A percentile compares a stretch with the other conserved stretches of the same genome.
Evolutionary conservation across 2,113 vertebrate species (phyloP).

Genomic region (Mystacornis crossleyi): DNA sequence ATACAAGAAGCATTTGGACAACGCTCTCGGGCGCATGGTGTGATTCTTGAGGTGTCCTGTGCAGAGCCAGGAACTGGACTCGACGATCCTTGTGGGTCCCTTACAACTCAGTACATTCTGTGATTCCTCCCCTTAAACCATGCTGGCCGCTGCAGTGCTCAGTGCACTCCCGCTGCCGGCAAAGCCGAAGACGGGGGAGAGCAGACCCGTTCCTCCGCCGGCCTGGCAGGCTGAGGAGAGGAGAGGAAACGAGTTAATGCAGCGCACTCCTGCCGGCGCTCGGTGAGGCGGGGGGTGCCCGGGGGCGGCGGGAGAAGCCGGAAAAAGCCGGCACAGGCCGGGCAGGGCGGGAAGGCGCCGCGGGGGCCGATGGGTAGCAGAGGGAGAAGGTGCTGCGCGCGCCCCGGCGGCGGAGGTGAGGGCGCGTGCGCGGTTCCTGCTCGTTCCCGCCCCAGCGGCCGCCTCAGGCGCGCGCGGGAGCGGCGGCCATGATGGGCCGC

Average conservation of each 20-base stretch:
- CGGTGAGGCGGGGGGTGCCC: no score
- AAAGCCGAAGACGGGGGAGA: not conserved
- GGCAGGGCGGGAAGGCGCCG: not conserved
- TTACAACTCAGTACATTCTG: not conserved
- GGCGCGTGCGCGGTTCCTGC: not conserved
- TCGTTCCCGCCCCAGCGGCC: not conserved
- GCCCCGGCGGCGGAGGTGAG: not conserved
- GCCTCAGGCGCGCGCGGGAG: not conserved
- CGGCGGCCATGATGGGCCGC: not conserved
- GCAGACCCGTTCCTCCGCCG: no score
- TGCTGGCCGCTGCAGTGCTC: not conserved
- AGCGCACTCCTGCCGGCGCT: accelerated
- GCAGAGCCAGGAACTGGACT: not conserved
- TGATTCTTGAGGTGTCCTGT: not conserved
- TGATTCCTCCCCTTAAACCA: not conserved
- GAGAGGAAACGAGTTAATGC: accelerated
- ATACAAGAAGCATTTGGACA: not conserved
- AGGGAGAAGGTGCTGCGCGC: not conserved
- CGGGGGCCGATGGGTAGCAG: not conserved
- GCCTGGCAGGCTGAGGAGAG: accelerated
- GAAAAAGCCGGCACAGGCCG: not conserved
- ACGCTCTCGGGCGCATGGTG: not conserved
- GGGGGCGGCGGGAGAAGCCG: no score
- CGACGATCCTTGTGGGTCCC: not conserved
- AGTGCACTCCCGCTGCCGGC: no score